These are phyloP conservation scores for Phyllostomus discolor DNA, from an alignment of 2,113 vertebrate genomes.

Conservation along the genomic window DNA sequence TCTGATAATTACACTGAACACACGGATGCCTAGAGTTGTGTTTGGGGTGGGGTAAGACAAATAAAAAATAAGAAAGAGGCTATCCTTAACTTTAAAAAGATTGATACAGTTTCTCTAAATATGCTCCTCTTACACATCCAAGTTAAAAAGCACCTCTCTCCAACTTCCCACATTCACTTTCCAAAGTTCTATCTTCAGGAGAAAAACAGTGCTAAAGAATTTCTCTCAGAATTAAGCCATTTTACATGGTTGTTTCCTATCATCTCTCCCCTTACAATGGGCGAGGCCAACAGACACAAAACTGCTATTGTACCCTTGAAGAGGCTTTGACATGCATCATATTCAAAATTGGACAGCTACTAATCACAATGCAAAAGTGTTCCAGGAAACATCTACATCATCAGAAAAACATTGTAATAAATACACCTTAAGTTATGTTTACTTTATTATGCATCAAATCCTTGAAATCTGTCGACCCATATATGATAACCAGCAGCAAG, in stretches of 20 bases:
- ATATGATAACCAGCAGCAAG: not conserved
- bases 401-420: not conserved
- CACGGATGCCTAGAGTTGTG: not conserved
- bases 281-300: not conserved
- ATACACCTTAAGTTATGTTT: not conserved
- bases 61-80: not conserved
- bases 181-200: not conserved
- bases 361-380: not conserved
- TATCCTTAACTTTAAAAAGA: not conserved
- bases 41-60: not conserved
- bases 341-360: not conserved
- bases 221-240: not conserved
- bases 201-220: not conserved
- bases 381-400: not conserved
- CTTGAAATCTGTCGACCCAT: not conserved
- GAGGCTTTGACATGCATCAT: not conserved
- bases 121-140: not conserved
- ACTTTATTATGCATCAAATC: not conserved
- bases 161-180: not conserved
- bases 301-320: not conserved
- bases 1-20: not conserved
- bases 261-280: not conserved
- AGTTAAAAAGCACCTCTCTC: not conserved
- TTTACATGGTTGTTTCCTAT: not conserved
- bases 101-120: not conserved